phyloP scores from a whole-genome alignment of 2,113 vertebrate species.

The Hepsetus odoe region DNA sequence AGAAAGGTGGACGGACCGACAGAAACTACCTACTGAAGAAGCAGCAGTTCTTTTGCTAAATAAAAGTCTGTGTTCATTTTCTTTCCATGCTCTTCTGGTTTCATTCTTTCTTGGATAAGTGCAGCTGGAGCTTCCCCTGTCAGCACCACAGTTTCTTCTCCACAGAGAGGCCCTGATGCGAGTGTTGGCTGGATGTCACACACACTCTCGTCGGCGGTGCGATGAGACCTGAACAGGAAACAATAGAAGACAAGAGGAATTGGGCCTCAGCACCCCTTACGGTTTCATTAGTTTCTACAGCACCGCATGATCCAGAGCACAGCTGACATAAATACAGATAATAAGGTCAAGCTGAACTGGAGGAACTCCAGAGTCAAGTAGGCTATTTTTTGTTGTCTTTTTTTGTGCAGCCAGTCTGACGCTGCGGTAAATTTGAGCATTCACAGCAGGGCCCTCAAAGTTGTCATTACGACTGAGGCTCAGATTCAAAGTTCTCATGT shows the following conservation, averaged over 20 bases:
- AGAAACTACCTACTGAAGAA: background rate
- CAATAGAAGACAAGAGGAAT: slow-evolving; percentile 26
- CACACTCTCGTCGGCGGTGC: background rate
- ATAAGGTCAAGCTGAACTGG: slow-evolving; percentile 32
- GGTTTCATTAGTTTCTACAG: slow-evolving; percentile 35
- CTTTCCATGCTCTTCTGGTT: slow-evolving; percentile 1
- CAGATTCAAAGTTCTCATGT: slow-evolving; percentile 45
- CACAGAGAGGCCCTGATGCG: background rate
- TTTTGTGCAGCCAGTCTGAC: slow-evolving; percentile 16
- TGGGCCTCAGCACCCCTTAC: slow-evolving; percentile 29
- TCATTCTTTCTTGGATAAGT: background rate
- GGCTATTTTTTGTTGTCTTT: slow-evolving; percentile 14
- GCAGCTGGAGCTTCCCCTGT: background rate
- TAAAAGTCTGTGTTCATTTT: slow-evolving; percentile 28
- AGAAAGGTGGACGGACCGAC: no score
- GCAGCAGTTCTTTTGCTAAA: slow-evolving; percentile 7
- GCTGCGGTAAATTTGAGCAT: slow-evolving; percentile 14
- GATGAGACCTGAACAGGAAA: slow-evolving; percentile 29
- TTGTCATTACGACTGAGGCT: slow-evolving; percentile 39
- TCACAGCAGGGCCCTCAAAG: slow-evolving; percentile 26
- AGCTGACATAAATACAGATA: slow-evolving; percentile 49
- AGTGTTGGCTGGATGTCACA: background rate
- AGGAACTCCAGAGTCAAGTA: slow-evolving; percentile 22
- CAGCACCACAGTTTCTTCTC: background rate
- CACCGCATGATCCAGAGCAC: slow-evolving; percentile 36